Conservation (phyloP, 2,797 vertebrate genomes). For the Gadopsis bispinosus region DNA sequence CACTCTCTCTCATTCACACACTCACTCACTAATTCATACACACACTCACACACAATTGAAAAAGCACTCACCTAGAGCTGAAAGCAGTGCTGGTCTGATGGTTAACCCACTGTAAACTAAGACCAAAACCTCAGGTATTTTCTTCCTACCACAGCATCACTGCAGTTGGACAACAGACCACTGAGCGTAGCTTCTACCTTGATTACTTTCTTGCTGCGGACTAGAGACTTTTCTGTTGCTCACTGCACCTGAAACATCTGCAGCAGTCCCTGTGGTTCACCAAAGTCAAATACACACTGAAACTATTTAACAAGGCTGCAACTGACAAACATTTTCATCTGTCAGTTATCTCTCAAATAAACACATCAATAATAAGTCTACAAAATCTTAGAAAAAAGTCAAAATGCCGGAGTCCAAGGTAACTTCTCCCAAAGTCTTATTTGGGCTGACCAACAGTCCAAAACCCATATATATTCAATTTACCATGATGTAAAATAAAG, state of each 20-base stretch:
- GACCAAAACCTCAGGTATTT: conserved; percentile 76
- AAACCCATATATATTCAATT: neutral
- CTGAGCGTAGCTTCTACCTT: conserved; percentile 67
- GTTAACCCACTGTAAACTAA: conserved; percentile 82
- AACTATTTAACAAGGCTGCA: conserved; percentile 29
- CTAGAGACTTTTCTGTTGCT: conserved; percentile 59
- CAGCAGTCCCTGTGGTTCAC: conserved; percentile 57
- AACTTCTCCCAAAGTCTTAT: neutral
- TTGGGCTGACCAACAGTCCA: neutral
- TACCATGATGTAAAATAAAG: conserved; percentile 7
- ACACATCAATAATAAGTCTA: neutral
- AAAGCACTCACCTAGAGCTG: conserved; percentile 80
- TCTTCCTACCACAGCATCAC: conserved; percentile 72
- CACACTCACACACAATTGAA: conserved; percentile 61
- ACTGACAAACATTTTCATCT: conserved; percentile 15
- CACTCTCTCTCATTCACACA: conserved; percentile 17
- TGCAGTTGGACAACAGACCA: conserved; percentile 71
- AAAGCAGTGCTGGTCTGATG: conserved; percentile 76
- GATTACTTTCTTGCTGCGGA: conserved; percentile 66
- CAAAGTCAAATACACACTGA: conserved; percentile 51
- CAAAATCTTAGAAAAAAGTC: neutral
- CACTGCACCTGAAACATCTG: conserved; percentile 58
- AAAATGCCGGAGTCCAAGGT: neutral
- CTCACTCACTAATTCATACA: conserved; percentile 23
- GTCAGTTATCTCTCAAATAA: conserved; percentile 7